phyloP scores from a whole-genome alignment of 2,113 vertebrate species.

The Tricholaema leucomelas region DNA sequence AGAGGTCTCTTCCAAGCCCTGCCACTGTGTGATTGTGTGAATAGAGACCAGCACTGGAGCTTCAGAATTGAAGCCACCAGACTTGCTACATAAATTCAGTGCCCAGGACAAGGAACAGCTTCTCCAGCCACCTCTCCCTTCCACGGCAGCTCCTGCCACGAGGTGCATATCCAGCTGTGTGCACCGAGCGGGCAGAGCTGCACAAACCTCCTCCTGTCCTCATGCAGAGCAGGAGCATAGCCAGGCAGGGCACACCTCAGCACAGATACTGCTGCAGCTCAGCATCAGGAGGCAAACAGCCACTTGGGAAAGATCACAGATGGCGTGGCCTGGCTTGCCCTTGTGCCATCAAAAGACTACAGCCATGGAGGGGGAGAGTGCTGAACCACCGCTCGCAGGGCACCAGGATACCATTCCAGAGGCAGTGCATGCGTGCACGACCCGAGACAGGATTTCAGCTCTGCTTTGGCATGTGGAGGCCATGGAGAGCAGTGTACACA shows the following conservation, averaged over 20 bases:
- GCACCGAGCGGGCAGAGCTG: background rate
- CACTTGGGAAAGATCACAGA: background rate
- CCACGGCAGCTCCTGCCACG: background rate
- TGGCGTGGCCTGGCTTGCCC: background rate
- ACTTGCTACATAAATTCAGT: too few species aligned
- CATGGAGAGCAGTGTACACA: background rate
- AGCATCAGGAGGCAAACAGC: background rate
- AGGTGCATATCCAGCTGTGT: background rate
- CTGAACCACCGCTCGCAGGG: background rate
- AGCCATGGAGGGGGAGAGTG: background rate
- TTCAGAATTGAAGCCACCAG: background rate
- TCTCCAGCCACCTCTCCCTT: background rate
- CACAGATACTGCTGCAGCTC: background rate
- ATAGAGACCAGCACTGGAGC: background rate
- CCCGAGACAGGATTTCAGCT: background rate
- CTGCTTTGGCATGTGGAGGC: background rate
- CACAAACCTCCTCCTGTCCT: background rate
- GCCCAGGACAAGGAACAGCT: background rate
- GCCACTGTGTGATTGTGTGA: too few species aligned
- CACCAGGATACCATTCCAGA: background rate
- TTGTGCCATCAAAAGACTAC: background rate
- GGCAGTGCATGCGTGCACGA: background rate
- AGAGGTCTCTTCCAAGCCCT: too few species aligned
- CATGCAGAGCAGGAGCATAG: background rate
- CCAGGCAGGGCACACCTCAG: background rate